phyloP scores from a whole-genome alignment of 2,797 vertebrate species.

The Gobio occitaniae region DNA sequence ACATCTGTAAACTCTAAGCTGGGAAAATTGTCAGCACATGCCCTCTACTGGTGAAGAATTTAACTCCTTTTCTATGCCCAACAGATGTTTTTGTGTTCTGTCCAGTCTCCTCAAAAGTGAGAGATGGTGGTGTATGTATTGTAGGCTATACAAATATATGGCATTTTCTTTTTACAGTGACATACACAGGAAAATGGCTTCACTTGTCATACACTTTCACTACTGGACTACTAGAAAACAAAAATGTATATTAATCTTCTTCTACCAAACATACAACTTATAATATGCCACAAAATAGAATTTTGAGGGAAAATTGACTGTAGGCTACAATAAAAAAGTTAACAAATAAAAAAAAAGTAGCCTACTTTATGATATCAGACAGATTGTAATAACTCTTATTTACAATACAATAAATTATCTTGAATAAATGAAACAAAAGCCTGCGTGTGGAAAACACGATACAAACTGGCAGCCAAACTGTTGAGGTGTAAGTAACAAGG shows the following conservation, averaged over 20 bases:
- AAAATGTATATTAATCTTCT: not conserved
- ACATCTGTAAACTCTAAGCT: not conserved
- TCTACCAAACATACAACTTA: not conserved
- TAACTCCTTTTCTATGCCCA: not conserved
- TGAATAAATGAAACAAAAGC: not conserved
- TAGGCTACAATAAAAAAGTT: not conserved
- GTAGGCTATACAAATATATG: not conserved
- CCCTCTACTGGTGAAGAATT: slow-evolving; percentile 51
- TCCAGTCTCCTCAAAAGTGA: not conserved
- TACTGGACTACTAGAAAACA: not conserved
- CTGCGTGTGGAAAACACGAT: not conserved
- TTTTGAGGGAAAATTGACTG: not conserved
- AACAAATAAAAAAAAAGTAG: not conserved
- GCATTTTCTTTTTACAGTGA: not conserved
- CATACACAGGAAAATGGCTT: not conserved
- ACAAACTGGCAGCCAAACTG: slow-evolving; percentile 61
- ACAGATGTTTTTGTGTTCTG: not conserved
- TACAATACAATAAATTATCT: not conserved
- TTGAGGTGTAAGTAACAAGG: slow-evolving; percentile 67
- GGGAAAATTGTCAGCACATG: slow-evolving; percentile 6
- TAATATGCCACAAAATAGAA: not conserved
- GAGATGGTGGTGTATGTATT: not conserved
- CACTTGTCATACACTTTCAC: not conserved
- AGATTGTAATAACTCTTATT: slow-evolving; percentile 9
- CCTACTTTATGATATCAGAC: not conserved